phyloP scores from a whole-genome alignment of 2,888 invertebrate species.

The Xylophagus ater region DNA sequence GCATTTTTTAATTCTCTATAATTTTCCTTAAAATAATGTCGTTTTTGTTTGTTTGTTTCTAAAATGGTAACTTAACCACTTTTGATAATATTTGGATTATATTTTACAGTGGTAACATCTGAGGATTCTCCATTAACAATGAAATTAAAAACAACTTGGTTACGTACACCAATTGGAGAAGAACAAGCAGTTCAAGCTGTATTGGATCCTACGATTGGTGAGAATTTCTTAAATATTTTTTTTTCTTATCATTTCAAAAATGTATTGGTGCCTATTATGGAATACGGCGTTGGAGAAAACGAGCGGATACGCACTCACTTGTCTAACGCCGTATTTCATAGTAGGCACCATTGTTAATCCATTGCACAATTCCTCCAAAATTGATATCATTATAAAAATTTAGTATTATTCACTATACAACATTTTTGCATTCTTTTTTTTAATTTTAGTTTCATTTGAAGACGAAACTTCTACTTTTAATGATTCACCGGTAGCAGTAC shows the following conservation, averaged over 20 bases:
- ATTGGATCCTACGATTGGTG: conserved; percentile 55
- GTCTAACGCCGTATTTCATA: too few relatives aligned
- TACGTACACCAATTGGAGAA: conserved; percentile 57
- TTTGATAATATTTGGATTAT: too few relatives aligned
- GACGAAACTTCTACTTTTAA: conserved; percentile 46
- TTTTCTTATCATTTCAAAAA: not conserved
- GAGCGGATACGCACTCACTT: too few relatives aligned
- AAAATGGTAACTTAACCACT: too few relatives aligned
- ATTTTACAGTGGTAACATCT: conserved; percentile 53
- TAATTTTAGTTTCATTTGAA: conserved; percentile 51
- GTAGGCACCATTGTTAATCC: too few relatives aligned
- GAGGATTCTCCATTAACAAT: conserved; percentile 56
- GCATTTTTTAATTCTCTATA: not conserved
- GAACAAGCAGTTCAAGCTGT: conserved; percentile 58
- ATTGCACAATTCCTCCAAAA: not conserved
- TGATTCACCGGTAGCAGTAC: conserved; percentile 15
- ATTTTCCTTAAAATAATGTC: conserved; percentile 1
- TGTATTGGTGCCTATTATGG: too few relatives aligned
- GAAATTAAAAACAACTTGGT: conserved; percentile 62
- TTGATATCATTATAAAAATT: not conserved
- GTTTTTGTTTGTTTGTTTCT: too few relatives aligned
- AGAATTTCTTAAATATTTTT: conserved; percentile 9
- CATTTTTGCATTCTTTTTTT: conserved; percentile 14
- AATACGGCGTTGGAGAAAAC: too few relatives aligned
- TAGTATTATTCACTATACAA: not conserved